phyloP scores from a whole-genome alignment of 2,888 invertebrate genomes.

The Drosophila bunnanda region DNA sequence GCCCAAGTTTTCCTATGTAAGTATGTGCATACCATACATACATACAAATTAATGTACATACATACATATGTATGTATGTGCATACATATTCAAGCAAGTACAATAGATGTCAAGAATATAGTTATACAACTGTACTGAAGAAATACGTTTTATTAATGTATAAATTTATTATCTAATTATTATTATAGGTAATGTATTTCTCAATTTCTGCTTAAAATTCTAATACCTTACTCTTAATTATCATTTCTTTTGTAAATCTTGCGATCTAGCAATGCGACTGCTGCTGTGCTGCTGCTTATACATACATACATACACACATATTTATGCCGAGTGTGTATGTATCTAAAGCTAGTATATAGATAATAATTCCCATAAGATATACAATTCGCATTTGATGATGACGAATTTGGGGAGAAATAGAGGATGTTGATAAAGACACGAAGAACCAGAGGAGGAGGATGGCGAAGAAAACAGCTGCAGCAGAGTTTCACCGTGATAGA shows the following conservation, averaged over 20 bases:
- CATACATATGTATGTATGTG: neutral
- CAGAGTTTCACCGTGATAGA: slow-evolving; percentile 7
- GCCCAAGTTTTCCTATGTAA: slow-evolving; percentile 15
- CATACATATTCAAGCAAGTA: slow-evolving; percentile 7
- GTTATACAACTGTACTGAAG: no score
- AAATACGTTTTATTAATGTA: neutral
- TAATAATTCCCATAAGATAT: slow-evolving; percentile 38
- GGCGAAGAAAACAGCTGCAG: slow-evolving; percentile 3
- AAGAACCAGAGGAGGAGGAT: neutral
- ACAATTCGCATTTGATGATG: slow-evolving; percentile 25
- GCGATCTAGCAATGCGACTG: neutral
- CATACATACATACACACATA: neutral
- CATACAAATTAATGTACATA: no score
- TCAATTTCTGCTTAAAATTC: neutral
- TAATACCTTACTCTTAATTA: neutral
- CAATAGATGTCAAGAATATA: slow-evolving; percentile 4
- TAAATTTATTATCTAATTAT: neutral
- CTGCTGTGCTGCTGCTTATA: neutral
- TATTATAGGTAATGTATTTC: neutral
- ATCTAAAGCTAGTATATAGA: slow-evolving; percentile 33
- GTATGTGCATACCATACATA: no score
- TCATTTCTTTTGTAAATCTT: neutral
- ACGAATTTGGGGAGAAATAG: neutral
- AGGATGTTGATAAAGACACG: neutral
- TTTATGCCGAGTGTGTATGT: slow-evolving; percentile 1